Conservation (phyloP, 2,113 vertebrate species). For the Equus przewalskii region DNA sequence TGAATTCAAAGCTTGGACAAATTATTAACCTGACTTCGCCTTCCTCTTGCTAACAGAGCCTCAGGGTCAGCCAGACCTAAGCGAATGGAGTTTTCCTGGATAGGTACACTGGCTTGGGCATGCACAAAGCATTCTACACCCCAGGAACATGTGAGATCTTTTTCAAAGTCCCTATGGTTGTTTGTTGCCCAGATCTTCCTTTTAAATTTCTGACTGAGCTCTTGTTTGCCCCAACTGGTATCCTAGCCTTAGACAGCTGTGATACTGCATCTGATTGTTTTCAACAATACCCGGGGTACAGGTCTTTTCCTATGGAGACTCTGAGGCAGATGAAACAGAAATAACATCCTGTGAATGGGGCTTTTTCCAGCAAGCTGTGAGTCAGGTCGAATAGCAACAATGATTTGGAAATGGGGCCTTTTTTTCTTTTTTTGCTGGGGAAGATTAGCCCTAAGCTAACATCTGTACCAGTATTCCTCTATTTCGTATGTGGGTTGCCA, state of each 20-base stretch:
- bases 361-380: neutral
- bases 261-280: neutral
- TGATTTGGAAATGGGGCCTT: neutral
- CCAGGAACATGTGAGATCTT: neutral
- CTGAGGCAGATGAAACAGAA: neutral
- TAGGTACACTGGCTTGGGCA: neutral
- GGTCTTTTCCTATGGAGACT: neutral
- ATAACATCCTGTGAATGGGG: neutral
- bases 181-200: neutral
- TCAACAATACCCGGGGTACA: neutral
- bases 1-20: neutral
- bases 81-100: neutral
- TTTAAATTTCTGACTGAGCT: neutral
- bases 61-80: neutral
- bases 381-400: neutral
- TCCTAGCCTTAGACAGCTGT: neutral
- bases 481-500: too few relatives aligned
- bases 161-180: neutral
- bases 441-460: too few relatives aligned
- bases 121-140: neutral
- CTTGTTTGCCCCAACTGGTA: neutral
- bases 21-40: neutral
- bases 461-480: too few relatives aligned
- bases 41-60: neutral
- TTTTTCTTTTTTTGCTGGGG: neutral